Evolutionary conservation across 2,888 invertebrate species (phyloP).

Genomic region (Drosophila monieri): DNA sequence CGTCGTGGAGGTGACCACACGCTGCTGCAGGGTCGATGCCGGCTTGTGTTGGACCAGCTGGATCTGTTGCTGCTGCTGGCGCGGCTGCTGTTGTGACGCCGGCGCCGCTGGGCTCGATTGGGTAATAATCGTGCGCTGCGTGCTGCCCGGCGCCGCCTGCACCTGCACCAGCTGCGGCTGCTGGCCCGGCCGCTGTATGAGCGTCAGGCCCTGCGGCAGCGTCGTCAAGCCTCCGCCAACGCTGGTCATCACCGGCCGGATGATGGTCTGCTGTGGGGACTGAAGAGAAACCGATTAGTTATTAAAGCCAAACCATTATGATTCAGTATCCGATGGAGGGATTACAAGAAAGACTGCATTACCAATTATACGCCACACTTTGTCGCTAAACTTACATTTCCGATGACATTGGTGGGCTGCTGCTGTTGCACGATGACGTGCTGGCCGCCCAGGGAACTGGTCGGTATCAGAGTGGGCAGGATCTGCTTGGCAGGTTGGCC

Average conservation of each 20-base stretch:
- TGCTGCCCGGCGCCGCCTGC: slow-evolving; percentile 80
- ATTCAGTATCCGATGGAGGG: neutral
- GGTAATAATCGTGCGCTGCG: slow-evolving; percentile 83
- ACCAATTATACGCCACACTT: neutral
- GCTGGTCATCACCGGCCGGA: slow-evolving; percentile 82
- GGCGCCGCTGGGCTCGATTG: slow-evolving; percentile 73
- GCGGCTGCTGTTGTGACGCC: slow-evolving; percentile 79
- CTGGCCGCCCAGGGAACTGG: slow-evolving; percentile 79
- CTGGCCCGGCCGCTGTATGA: slow-evolving; percentile 84
- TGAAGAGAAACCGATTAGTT: slow-evolving; percentile 43
- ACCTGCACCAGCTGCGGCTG: slow-evolving; percentile 84
- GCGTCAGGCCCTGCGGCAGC: slow-evolving; percentile 83
- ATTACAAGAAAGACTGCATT: neutral
- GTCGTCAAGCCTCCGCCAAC: slow-evolving; percentile 80
- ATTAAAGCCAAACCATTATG: neutral
- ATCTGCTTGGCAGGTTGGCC: slow-evolving; percentile 75
- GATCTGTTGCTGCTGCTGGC: slow-evolving; percentile 82
- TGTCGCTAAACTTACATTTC: slow-evolving; percentile 75
- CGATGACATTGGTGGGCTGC: slow-evolving; percentile 79
- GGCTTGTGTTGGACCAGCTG: slow-evolving; percentile 81
- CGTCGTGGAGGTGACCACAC: slow-evolving; percentile 75
- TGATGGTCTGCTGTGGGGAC: slow-evolving; percentile 83
- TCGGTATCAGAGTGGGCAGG: slow-evolving; percentile 83
- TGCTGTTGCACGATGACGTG: slow-evolving; percentile 82
- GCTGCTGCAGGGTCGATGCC: slow-evolving; percentile 77